phyloP scores from a whole-genome alignment of 2,797 vertebrate genomes.

The Allobates femoralis region DNA sequence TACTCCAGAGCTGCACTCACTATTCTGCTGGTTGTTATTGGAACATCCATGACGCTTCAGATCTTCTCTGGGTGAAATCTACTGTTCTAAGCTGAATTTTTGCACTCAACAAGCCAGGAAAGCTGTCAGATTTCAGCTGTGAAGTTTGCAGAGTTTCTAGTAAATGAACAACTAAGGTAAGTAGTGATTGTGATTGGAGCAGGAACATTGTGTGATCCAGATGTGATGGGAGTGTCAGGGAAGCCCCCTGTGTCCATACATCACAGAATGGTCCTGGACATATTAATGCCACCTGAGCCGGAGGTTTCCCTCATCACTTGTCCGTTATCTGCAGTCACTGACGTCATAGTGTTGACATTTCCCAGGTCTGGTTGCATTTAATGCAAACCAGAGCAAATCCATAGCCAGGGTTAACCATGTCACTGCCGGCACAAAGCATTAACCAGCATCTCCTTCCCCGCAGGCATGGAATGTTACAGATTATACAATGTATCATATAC shows the following conservation, averaged over 20 bases:
- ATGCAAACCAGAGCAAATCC: constrained; percentile 45
- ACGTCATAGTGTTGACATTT: constrained; percentile 20
- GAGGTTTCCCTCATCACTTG: constrained; percentile 18
- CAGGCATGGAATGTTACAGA: too few relatives aligned
- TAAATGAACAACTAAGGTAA: too few relatives aligned
- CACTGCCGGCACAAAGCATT: background rate
- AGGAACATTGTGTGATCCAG: too few relatives aligned
- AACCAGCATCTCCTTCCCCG: background rate
- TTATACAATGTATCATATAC: background rate
- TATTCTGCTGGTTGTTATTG: too few relatives aligned
- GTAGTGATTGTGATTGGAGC: background rate
- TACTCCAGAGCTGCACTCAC: too few relatives aligned
- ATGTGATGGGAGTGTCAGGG: background rate
- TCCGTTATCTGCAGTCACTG: constrained; percentile 8
- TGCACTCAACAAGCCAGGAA: too few relatives aligned
- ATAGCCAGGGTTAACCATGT: background rate
- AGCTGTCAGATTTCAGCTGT: too few relatives aligned
- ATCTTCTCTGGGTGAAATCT: too few relatives aligned
- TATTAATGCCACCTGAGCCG: background rate
- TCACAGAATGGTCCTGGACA: background rate
- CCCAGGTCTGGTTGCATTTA: constrained; percentile 27
- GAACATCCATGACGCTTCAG: too few relatives aligned
- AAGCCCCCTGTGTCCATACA: background rate
- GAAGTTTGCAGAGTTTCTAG: too few relatives aligned
- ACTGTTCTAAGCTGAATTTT: too few relatives aligned